Conservation (phyloP, 2,113 vertebrate genomes). For the Taxidea taxus region DNA sequence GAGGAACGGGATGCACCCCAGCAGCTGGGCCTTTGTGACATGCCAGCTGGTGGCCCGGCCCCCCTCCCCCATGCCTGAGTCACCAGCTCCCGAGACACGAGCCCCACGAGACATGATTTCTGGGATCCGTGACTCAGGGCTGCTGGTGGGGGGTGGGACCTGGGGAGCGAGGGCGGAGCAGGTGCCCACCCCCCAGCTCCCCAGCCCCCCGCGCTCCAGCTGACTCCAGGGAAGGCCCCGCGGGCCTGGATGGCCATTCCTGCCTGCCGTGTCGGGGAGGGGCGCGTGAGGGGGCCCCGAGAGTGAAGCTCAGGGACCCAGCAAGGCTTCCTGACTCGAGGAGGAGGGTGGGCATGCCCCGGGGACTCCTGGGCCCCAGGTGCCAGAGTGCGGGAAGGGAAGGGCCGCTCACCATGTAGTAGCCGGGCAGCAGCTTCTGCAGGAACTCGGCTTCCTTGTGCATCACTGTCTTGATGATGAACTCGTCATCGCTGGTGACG, state of each 20-base stretch:
- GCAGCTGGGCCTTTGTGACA: not conserved
- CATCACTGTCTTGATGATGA: conserved; percentile 99
- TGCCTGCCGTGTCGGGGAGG: not conserved
- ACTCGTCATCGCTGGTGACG: conserved; percentile 97
- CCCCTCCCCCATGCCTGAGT: not conserved
- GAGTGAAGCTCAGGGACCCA: not conserved
- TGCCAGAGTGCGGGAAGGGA: not conserved
- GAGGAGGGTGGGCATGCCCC: too few species aligned
- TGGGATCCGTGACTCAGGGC: not conserved
- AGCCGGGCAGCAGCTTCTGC: conserved; percentile 97
- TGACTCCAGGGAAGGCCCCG: rapidly evolving
- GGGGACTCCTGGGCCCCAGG: rapidly evolving
- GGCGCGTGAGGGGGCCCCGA: rapidly evolving
- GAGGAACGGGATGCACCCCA: rapidly evolving
- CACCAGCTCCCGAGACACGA: not conserved
- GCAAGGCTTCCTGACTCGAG: not conserved
- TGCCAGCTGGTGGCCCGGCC: not conserved
- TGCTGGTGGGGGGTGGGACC: not conserved
- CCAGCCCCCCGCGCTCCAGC: not conserved
- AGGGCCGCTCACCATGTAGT: conserved; percentile 92
- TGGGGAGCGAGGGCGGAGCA: not conserved
- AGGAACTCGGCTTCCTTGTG: conserved; percentile 99
- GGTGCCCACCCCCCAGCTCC: not conserved
- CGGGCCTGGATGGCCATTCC: not conserved
- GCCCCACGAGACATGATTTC: not conserved